Evolutionary conservation across 2,888 invertebrate species (phyloP).

Genomic region (Volucella inanis): DNA sequence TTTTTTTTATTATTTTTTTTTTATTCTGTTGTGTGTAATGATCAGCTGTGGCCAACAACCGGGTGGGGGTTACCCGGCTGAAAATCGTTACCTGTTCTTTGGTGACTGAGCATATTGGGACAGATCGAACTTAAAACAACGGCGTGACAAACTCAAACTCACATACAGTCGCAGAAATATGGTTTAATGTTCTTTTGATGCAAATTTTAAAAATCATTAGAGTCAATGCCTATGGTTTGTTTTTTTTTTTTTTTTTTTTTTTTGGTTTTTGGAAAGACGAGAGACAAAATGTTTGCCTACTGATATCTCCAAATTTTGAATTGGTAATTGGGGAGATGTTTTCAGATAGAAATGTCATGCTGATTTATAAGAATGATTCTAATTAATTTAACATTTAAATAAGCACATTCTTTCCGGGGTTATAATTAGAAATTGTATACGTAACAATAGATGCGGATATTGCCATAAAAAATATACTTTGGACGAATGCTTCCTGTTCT

Average conservation of each 20-base stretch:
- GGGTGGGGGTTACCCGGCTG: not conserved
- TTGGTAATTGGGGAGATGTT: not conserved
- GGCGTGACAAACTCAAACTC: not conserved
- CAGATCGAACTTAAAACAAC: slow-evolving; percentile 1
- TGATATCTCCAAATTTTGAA: not conserved
- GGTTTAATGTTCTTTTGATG: slow-evolving; percentile 38
- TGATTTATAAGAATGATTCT: too few species aligned
- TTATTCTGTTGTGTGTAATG: not conserved
- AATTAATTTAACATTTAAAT: too few species aligned
- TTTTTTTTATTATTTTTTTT: not conserved
- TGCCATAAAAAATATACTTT: too few species aligned
- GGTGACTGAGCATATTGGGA: not conserved
- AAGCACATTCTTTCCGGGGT: too few species aligned
- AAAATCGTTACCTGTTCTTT: not conserved
- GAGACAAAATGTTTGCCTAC: not conserved
- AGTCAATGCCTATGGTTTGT: not conserved
- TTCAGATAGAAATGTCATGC: too few species aligned
- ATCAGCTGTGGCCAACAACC: too few species aligned
- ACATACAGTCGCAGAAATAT: slow-evolving; percentile 15
- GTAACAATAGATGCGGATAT: too few species aligned
- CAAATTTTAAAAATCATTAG: slow-evolving; percentile 27
- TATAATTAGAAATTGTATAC: too few species aligned
- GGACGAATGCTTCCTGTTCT: too few species aligned
- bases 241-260: too few species aligned
- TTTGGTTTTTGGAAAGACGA: not conserved